A percentile compares a stretch with the other conserved stretches of the same genome.
Evolutionary conservation across 2,888 invertebrate species (phyloP).

Genomic region (Heliconius aoede): DNA sequence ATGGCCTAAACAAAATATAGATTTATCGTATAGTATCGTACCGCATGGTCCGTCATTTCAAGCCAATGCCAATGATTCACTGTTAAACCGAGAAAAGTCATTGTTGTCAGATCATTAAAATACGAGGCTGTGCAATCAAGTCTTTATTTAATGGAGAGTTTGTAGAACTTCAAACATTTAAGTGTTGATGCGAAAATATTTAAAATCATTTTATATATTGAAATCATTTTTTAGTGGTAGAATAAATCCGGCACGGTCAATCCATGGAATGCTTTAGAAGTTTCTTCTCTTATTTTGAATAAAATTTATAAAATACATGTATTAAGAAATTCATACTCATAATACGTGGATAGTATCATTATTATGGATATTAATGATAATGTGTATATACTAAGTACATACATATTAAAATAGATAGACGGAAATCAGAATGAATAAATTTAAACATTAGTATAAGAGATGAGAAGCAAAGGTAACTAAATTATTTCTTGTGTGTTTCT

Average conservation of each 20-base stretch:
- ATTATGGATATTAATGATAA: not conserved
- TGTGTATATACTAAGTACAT: not conserved
- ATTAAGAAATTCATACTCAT: no score
- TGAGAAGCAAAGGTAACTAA: not conserved
- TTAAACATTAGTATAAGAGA: not conserved
- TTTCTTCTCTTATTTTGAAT: no score
- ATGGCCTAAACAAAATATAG: no score
- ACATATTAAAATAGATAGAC: not conserved
- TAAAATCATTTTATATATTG: not conserved
- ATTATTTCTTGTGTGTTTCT: not conserved
- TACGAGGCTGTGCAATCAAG: conserved; percentile 22
- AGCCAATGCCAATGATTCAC: conserved; percentile 35
- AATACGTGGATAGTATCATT: no score
- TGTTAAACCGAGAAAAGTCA: conserved; percentile 29
- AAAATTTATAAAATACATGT: no score
- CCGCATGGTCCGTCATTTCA: conserved; percentile 30
- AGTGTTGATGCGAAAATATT: not conserved
- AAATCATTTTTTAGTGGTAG: no score
- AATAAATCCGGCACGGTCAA: no score
- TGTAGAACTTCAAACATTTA: conserved; percentile 14
- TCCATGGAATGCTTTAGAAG: no score
- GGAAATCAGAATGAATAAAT: not conserved
- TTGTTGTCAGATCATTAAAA: conserved; percentile 38
- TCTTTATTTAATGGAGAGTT: not conserved
- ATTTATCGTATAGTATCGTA: no score